These are phyloP conservation scores for Volucella zonaria DNA, from an alignment of 2,888 invertebrate genomes.

Conservation along the genomic window DNA sequence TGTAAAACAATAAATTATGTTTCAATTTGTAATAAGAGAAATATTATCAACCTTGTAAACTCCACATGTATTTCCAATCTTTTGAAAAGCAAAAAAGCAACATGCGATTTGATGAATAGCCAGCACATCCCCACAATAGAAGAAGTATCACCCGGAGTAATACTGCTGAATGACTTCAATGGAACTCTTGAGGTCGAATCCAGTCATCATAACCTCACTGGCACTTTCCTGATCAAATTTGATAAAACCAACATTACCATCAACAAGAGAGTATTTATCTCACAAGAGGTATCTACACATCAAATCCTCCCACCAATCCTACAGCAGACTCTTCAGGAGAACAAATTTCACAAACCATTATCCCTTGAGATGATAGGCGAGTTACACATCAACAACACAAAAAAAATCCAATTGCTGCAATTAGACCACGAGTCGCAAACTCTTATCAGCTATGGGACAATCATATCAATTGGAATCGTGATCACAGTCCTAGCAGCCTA, in stretches of 20 bases:
- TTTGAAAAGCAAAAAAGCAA: constrained; percentile 24
- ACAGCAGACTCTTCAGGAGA: constrained; percentile 4
- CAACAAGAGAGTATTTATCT: constrained; percentile 6
- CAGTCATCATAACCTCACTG: constrained; percentile 13
- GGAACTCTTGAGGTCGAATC: constrained; percentile 23
- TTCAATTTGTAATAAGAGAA: constrained; percentile 18
- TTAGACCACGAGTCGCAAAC: too few species aligned
- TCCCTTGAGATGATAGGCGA: background rate
- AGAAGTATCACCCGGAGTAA: constrained; percentile 33
- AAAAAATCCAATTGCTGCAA: background rate
- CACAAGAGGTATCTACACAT: constrained; percentile 2
- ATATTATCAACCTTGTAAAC: constrained; percentile 23
- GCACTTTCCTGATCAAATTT: constrained; percentile 24
- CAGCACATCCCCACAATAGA: constrained; percentile 22
- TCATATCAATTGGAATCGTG: too few species aligned
- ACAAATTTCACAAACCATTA: background rate
- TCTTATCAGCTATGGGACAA: too few species aligned
- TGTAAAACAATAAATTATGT: constrained; percentile 32
- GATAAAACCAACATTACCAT: constrained; percentile 22
- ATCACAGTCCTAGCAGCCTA: too few species aligned
- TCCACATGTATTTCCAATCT: too few species aligned
- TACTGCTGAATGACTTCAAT: constrained; percentile 28
- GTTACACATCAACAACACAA: constrained; percentile 6
- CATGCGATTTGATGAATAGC: constrained; percentile 22
- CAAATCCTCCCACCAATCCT: background rate